Evolutionary conservation across 2,797 vertebrate species (phyloP).

Genomic region (Phrynocephalus vlangalii): DNA sequence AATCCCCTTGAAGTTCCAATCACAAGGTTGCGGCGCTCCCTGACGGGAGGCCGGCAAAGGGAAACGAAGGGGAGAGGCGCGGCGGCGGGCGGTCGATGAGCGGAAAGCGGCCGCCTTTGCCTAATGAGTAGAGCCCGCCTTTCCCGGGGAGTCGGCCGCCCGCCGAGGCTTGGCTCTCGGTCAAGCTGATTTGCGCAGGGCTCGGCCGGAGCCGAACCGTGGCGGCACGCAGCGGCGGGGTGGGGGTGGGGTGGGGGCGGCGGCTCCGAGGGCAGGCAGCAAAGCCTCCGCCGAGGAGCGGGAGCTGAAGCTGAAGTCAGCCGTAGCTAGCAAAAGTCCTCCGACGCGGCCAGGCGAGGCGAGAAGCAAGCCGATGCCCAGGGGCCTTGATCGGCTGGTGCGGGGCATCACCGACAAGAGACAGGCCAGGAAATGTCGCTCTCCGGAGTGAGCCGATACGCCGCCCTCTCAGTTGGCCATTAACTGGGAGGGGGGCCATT

Average conservation of each 20-base stretch:
- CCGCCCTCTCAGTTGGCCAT: not conserved
- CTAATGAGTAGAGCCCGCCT: constrained; percentile 9
- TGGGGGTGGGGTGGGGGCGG: not conserved
- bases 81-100: constrained; percentile 45
- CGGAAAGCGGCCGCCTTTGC: not conserved
- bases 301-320: too few relatives aligned
- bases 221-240: too few relatives aligned
- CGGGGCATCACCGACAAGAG: constrained; percentile 48
- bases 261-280: constrained; percentile 38
- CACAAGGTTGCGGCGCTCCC: constrained; percentile 54
- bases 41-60: constrained; percentile 23
- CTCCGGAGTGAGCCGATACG: constrained; percentile 6
- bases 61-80: too few relatives aligned
- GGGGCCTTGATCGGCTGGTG: constrained; percentile 45
- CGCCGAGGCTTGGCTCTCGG: constrained; percentile 37
- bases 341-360: constrained; percentile 49
- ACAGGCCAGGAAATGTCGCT: constrained; percentile 25
- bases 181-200: constrained; percentile 22
- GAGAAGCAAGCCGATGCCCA: constrained; percentile 40
- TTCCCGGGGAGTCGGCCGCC: not conserved
- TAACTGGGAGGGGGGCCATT: constrained; percentile 29
- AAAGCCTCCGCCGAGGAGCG: constrained; percentile 5
- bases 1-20: constrained; percentile 54
- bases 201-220: constrained; percentile 42
- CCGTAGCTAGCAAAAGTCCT: not conserved